Evolutionary conservation across 2,113 vertebrate species (phyloP).

Genomic region (Tiliqua scincoides): DNA sequence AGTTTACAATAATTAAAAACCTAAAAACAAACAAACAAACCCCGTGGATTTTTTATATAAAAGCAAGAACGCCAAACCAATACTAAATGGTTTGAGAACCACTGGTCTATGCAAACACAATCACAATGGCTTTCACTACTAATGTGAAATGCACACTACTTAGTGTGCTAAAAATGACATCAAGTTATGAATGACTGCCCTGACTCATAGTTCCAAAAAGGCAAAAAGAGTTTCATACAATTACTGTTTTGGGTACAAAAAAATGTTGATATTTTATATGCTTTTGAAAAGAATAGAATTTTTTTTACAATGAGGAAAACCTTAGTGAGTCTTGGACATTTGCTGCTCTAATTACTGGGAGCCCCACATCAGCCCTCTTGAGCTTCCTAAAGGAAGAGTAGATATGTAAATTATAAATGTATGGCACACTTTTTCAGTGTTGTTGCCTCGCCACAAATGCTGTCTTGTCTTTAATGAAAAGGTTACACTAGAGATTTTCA

Average conservation of each 20-base stretch:
- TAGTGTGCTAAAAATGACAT: not conserved
- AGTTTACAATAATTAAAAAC: too few relatives aligned
- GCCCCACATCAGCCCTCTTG: not conserved
- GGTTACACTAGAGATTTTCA: not conserved
- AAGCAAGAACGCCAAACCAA: too few relatives aligned
- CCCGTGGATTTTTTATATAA: too few relatives aligned
- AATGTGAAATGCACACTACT: not conserved
- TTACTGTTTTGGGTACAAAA: too few relatives aligned
- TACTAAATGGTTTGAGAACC: too few relatives aligned
- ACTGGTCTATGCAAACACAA: not conserved
- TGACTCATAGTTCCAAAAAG: not conserved
- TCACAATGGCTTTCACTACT: not conserved
- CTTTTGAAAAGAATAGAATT: not conserved
- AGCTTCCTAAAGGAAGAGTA: not conserved
- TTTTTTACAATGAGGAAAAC: not conserved
- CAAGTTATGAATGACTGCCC: not conserved
- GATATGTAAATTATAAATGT: too few relatives aligned
- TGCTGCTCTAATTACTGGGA: not conserved
- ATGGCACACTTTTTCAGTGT: not conserved
- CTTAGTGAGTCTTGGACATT: not conserved
- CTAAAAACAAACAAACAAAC: too few relatives aligned
- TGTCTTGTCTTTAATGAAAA: slow-evolving; percentile 26
- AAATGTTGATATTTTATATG: not conserved
- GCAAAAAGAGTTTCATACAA: too few relatives aligned
- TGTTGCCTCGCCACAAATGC: not conserved